These are phyloP conservation scores for Speoplatyrhinus poulsoni DNA, from an alignment of 2,113 vertebrate genomes.

Conservation along the genomic window DNA sequence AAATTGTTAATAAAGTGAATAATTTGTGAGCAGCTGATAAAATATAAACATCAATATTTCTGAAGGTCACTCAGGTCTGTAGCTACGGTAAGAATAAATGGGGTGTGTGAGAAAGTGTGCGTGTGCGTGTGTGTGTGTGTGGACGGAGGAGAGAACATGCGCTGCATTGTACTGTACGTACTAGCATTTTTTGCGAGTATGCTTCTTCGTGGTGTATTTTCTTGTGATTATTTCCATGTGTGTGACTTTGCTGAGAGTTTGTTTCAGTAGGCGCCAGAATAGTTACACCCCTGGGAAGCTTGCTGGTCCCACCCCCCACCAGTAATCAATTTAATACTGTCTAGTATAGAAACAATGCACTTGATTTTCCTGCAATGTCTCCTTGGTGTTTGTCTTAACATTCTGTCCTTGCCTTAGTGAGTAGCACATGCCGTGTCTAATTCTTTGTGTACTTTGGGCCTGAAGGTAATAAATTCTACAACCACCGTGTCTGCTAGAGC, in stretches of 20 bases:
- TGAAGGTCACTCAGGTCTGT: constrained; percentile 3
- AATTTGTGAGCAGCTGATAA: constrained; percentile 40
- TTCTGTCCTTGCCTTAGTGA: constrained; percentile 50
- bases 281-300: constrained; percentile 14
- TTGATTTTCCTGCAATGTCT: neutral
- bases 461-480: constrained; percentile 52
- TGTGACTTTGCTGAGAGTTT: constrained; percentile 40
- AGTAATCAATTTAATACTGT: too few relatives aligned
- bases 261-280: constrained; percentile 44
- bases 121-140: neutral
- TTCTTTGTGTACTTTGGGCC: constrained; percentile 57
- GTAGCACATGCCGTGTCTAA: constrained; percentile 39
- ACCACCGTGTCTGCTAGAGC: constrained; percentile 56
- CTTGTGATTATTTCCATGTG: constrained; percentile 65
- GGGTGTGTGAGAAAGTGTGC: neutral
- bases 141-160: constrained; percentile 8
- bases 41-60: constrained; percentile 34
- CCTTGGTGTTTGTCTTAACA: constrained; percentile 21
- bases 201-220: constrained; percentile 43
- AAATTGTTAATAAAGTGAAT: neutral
- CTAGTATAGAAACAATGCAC: neutral
- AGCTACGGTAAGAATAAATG: neutral
- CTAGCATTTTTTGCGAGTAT: constrained; percentile 12
- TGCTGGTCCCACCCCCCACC: constrained; percentile 2
- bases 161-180: constrained; percentile 8